Evolutionary conservation across 1,140 invertebrate species (phyloP), one percentile per base, ranked within the genome.

Genomic region (Belonocnema kinseyi): DNA sequence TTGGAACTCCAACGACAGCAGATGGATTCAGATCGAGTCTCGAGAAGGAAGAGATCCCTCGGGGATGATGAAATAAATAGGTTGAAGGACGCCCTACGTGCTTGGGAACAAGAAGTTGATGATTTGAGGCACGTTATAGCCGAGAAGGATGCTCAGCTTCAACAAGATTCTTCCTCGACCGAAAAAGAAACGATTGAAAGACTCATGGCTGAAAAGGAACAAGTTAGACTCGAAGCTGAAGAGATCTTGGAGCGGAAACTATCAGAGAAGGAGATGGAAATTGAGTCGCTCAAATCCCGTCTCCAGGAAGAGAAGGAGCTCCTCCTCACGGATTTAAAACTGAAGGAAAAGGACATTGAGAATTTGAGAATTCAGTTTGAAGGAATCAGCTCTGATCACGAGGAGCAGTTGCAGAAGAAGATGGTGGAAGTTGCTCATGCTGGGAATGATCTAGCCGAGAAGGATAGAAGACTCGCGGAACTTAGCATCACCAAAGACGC

Each of bases 401-500:
- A 82, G 14, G 79, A 83, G 16, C 74, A 85, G 74, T 78, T 82
- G 11, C 70, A 77, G 10, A 77, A 76, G 14, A 77, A 74, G n/a
- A 83, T 80, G 11, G 72, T 74, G 40, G 72, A 84, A 26, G 70
- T 84, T 13, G 13, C 54, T 4, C 46, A 72, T 11, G 80, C 78
- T 0, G 85, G 88, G 0, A 61, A 82, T 0, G 85, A 88, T 17
- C 40, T 89, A 1, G 82, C 83, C 0, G 88, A 90, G n/a, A 86
- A 87, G 4, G 88, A 90, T 14, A 80, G 85, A 19, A 81, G 83
- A 73, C 21, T 90, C 0, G 85, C 83, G 0, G 89, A 90, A 21
- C 51, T 88, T 4, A 89, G 86, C 21, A 85, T 88, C 10, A 88
- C 84, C 1, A 90, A 90, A 19, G 89, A 91, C 12, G 73, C 85